Evolutionary conservation across 2,113 vertebrate species (phyloP).

Genomic region (Aptenodytes forsteri): DNA sequence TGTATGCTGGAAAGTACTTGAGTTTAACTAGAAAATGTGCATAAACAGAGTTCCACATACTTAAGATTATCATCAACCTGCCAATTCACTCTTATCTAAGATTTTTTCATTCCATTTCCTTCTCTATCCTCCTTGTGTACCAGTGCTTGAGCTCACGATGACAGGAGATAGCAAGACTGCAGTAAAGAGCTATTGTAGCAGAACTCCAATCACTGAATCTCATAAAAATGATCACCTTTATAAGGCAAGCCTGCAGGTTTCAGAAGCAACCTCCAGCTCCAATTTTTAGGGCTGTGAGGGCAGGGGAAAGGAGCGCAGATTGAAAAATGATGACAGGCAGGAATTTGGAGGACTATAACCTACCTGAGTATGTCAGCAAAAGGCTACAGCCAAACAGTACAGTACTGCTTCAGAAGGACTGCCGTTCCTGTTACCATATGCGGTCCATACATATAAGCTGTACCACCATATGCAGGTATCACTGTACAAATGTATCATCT

Average conservation of each 20-base stretch:
- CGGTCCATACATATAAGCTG: neutral
- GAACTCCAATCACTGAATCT: neutral
- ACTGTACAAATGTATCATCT: neutral
- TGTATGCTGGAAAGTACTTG: neutral
- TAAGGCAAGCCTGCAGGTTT: neutral
- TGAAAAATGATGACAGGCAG: neutral
- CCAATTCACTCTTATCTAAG: conserved; percentile 8
- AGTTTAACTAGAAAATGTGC: neutral
- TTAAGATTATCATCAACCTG: conserved; percentile 10
- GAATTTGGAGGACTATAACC: neutral
- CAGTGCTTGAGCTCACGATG: neutral
- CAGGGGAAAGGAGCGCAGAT: neutral
- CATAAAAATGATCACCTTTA: neutral
- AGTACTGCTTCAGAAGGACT: neutral
- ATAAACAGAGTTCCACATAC: neutral
- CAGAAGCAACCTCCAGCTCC: neutral
- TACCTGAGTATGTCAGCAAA: neutral
- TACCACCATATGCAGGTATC: neutral
- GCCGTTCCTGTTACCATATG: neutral
- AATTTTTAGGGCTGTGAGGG: neutral
- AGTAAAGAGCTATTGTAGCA: neutral
- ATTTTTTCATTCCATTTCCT: neutral
- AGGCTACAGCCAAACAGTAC: neutral
- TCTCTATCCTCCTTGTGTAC: neutral
- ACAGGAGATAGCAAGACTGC: neutral